Evolutionary conservation across 2,888 invertebrate genomes (phyloP), one percentile per base, ranked within the genome.

Genomic region (Pinctada fucata): DNA sequence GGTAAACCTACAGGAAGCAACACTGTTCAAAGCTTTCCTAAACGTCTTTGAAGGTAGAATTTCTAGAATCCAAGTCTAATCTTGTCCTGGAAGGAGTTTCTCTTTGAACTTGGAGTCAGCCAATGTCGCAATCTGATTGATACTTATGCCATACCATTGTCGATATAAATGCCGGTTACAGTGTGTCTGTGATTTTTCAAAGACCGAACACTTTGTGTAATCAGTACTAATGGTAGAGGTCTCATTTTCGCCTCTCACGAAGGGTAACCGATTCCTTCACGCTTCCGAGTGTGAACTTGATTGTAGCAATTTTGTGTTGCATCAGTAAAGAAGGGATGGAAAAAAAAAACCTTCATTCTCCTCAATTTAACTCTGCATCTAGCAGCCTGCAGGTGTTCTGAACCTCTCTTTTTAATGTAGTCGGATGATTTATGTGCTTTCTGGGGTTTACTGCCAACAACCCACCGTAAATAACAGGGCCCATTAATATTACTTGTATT

Each of bases 401-500:
- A 2, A 49, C 50, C 6, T 45, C 47, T 68, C 68, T 68, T 68
- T 73, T 73, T n/a, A 71, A 63, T 64, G 74, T 69, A 64, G 47
- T 63, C 31, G 47, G n/a, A 64, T 78, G 78, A 78, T 78, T 78
- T 78, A 78, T 78, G 45, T 10, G 47, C 16, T n/a, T 45, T 49
- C 50, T 52, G 73, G 68, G 51, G 10, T 78, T 78, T 63, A 78
- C 64, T 50, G 69, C 78, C 64, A 65, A 45, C 52, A 45, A 51
- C 50, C 50, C 45, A 74, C 48, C 69, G 70, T 78, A 78, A 78
- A 78, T 70, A 74, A 58, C 69, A 69, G 69, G 49, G 16, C 52
- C 73, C 73, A 78, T 78, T 78, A 68, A 78, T 68, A 72, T 73
- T 68, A 68, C 48, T 67, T 69, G 73, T 66, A 64, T 73, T 73